Evolutionary conservation across 1,140 invertebrate species (phyloP), one percentile per base, ranked within the genome.

Genomic region (Calephelis nemesis): DNA sequence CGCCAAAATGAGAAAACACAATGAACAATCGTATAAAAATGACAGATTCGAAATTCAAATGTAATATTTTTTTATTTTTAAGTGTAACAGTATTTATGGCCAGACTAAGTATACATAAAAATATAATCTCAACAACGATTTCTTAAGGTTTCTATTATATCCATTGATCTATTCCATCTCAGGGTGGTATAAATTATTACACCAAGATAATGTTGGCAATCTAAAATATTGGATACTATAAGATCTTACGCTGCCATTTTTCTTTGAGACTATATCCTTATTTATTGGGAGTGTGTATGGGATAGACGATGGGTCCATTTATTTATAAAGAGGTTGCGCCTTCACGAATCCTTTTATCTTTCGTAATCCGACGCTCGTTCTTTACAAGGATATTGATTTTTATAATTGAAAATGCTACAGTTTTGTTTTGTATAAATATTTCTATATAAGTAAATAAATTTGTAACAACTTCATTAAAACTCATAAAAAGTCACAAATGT

Each of bases 161-260:
- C 52, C 11, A 30, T 58, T 58, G 52, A 58, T 58, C 12, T 30
- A n/a, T n/a, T n/a, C n/a, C n/a, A 30, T 12, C 19, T 30, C 12
- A 58, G 1, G 9, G 19, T 30, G 30, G 15, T 58, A 30, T 58
- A 58, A 58, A 58, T 58, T 58, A 58, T 58, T 58, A 58, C 52
- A 58, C 19, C 19, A 58, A 58, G 52, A 58, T 58, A 58, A 58
- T 58, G 52, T 58, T 19, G 19, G 52, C 52, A 58, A 58, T 58
- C 52, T 58, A 58, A 58, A 58, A 58, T 58, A 58, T 58, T 58
- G 52, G 52, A 58, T 58, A 15, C 52, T 58, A 58, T 58, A 58
- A 58, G 52, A 58, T 58, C 52, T 58, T 19, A 6, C 15, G 52
- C 52, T 10, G 19, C 52, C 52, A 58, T 58, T 58, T 58, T 58